Evolutionary conservation across 2,113 vertebrate species (phyloP).

Genomic region (Bothrops jararaca): DNA sequence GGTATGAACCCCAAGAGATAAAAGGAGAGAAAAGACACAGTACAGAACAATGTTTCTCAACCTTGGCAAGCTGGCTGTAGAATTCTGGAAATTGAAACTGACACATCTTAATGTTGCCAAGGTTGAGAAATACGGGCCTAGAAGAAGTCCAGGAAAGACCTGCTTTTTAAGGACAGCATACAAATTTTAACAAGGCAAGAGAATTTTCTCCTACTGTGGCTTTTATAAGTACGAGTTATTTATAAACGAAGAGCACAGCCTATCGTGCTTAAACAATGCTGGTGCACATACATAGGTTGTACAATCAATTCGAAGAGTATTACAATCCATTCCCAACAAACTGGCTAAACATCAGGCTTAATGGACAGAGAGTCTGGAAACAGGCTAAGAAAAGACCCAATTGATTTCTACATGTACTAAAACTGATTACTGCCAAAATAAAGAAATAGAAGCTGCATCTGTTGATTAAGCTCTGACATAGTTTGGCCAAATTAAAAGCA

Average conservation of each 20-base stretch:
- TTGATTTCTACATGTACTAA: conserved; percentile 60
- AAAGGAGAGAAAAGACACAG: not conserved
- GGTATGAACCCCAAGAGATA: accelerated
- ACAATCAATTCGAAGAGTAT: conserved; percentile 45
- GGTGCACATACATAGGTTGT: not conserved
- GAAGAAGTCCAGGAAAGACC: not conserved
- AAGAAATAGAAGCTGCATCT: conserved; percentile 44
- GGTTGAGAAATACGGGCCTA: not conserved
- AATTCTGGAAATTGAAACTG: not conserved
- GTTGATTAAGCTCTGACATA: conserved; percentile 28
- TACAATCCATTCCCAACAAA: conserved; percentile 48
- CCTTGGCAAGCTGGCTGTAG: not conserved
- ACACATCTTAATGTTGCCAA: not conserved
- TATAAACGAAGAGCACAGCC: not conserved
- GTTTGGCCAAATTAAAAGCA: not conserved
- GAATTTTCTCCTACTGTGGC: not conserved
- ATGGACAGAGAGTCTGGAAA: conserved; percentile 58
- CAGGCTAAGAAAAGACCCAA: not conserved
- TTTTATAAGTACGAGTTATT: conserved; percentile 6
- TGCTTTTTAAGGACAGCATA: not conserved
- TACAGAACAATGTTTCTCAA: not conserved
- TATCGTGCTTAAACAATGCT: not conserved
- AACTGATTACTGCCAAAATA: conserved; percentile 37
- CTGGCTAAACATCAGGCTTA: conserved; percentile 63
- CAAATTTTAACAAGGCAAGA: not conserved